These are phyloP conservation scores for Drosophila kohkoa DNA, from an alignment of 1,140 invertebrate species.

Conservation along the genomic window DNA sequence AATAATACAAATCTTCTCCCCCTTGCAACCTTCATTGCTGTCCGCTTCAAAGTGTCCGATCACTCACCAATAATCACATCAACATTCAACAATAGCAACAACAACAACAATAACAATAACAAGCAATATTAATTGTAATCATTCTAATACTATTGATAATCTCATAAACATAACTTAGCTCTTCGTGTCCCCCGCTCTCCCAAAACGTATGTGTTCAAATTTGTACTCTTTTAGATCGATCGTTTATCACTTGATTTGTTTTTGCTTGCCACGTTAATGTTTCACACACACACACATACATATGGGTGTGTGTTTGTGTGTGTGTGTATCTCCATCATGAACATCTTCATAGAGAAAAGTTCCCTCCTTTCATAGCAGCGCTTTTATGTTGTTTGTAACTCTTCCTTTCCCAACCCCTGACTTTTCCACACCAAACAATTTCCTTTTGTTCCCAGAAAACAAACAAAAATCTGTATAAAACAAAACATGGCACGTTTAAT, in stretches of 20 bases:
- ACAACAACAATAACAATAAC: background rate
- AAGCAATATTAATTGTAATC: conserved; percentile 2
- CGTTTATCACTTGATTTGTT: conserved; percentile 30
- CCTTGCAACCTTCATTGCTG: background rate
- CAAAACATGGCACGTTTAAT: conserved; percentile 74
- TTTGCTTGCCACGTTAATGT: conserved; percentile 31
- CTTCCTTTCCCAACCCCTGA: background rate
- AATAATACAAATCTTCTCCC: no score
- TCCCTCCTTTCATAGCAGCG: background rate
- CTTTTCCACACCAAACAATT: background rate
- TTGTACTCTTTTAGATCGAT: conserved; percentile 24
- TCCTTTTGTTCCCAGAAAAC: conserved; percentile 23
- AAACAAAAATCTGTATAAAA: conserved; percentile 26
- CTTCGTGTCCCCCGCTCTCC: background rate
- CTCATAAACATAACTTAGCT: conserved; percentile 3
- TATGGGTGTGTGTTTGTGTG: background rate
- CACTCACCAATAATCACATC: background rate
- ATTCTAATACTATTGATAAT: conserved; percentile 5
- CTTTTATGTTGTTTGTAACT: background rate
- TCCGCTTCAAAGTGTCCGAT: conserved; percentile 6
- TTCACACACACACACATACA: background rate
- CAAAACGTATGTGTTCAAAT: conserved; percentile 19
- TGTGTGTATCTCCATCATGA: background rate
- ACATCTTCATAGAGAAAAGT: conserved; percentile 7
- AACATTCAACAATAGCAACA: background rate